These are phyloP conservation scores for Epinephelus fuscoguttatus DNA, from an alignment of 2,113 vertebrate genomes.

Conservation along the genomic window DNA sequence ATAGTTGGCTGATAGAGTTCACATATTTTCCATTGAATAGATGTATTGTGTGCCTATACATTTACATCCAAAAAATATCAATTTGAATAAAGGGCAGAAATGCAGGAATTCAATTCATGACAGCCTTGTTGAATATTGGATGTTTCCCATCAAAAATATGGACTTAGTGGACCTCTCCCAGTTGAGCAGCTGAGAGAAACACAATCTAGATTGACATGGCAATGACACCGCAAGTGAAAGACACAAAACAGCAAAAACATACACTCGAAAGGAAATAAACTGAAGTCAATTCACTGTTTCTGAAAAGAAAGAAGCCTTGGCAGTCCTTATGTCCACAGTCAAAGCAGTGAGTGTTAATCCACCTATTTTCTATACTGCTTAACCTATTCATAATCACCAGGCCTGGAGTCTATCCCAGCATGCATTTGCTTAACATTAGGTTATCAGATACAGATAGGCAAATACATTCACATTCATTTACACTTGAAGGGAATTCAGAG, in stretches of 20 bases:
- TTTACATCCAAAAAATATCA: neutral
- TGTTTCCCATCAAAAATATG: neutral
- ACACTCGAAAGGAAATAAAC: neutral
- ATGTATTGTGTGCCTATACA: neutral
- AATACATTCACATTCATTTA: neutral
- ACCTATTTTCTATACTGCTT: neutral
- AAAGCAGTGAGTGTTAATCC: neutral
- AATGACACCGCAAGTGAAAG: conserved; percentile 16
- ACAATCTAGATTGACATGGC: conserved; percentile 14
- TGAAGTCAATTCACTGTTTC: conserved; percentile 2
- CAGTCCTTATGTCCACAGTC: neutral
- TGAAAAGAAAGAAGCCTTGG: conserved; percentile 18
- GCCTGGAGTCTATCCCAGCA: neutral
- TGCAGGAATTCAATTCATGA: neutral
- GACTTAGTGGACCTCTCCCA: neutral
- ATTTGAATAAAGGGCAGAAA: neutral
- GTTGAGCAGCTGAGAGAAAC: neutral
- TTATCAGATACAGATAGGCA: neutral
- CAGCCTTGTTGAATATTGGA: neutral
- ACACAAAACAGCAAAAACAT: neutral
- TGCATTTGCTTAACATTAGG: neutral
- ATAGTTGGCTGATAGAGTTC: neutral
- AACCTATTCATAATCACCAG: neutral
- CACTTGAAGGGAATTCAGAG: neutral
- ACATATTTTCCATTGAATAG: neutral